These are phyloP conservation scores for Idaea biselata DNA, from an alignment of 2,888 invertebrate genomes.

Conservation along the genomic window DNA sequence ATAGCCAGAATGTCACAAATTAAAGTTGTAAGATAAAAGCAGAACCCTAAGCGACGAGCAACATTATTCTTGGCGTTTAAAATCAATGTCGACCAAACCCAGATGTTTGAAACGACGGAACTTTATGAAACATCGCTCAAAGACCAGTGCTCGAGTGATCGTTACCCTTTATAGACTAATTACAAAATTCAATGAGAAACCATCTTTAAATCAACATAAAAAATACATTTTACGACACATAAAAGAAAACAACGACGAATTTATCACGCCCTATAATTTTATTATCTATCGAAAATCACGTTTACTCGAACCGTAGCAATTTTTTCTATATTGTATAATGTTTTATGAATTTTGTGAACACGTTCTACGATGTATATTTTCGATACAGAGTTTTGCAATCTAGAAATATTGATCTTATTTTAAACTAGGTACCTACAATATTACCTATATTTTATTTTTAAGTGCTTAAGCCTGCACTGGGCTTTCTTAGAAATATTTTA, in stretches of 20 bases:
- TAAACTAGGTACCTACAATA: too few relatives aligned
- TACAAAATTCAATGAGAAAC: neutral
- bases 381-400: conserved; percentile 4
- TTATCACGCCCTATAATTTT: neutral
- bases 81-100: conserved; percentile 16
- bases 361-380: neutral
- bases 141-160: conserved; percentile 20
- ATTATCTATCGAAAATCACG: neutral
- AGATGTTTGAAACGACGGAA: conserved; percentile 38
- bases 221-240: neutral
- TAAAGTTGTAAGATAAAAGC: neutral
- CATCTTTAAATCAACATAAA: neutral
- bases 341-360: conserved; percentile 17
- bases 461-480: too few relatives aligned
- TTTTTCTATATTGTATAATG: conserved; percentile 13
- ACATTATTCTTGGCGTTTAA: neutral
- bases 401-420: too few relatives aligned
- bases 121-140: conserved; percentile 34
- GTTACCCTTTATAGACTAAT: conserved; percentile 13
- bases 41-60: neutral
- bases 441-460: too few relatives aligned
- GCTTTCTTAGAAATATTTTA: too few relatives aligned
- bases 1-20: too few relatives aligned
- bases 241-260: neutral
- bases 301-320: conserved; percentile 13